Percentiles rank a stretch among this genome's conserved stretches.
phyloP scores from a whole-genome alignment of 1,140 invertebrate genomes.

The Maniola jurtina region DNA sequence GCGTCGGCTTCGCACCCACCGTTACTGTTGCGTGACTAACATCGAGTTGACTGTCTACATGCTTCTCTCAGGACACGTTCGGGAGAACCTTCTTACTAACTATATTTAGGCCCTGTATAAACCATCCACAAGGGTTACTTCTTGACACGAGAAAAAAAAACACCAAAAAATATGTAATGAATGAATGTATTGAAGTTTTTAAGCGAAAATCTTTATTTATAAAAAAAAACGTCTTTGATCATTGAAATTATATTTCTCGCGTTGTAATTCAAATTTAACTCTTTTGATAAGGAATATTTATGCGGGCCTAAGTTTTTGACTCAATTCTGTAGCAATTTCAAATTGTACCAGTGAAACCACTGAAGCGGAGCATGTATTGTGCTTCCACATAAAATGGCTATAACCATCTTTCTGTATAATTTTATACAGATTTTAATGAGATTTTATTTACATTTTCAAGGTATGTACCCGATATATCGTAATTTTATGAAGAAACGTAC shows the following conservation, averaged over 20 bases:
- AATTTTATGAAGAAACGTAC: slow-evolving; percentile 41
- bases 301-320: background rate
- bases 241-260: slow-evolving; percentile 1
- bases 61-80: slow-evolving; percentile 26
- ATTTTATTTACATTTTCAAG: slow-evolving; percentile 38
- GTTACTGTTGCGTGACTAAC: slow-evolving; percentile 68
- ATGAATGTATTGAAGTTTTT: background rate
- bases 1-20: slow-evolving; percentile 65
- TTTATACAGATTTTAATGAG: slow-evolving; percentile 30
- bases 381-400: slow-evolving; percentile 33
- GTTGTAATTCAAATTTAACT: background rate
- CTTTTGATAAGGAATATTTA: background rate
- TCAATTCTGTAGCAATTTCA: background rate
- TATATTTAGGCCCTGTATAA: background rate
- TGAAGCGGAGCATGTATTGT: slow-evolving; percentile 26
- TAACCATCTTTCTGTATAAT: slow-evolving; percentile 18
- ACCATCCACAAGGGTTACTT: background rate
- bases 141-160: slow-evolving; percentile 1
- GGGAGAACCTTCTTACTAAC: slow-evolving; percentile 6
- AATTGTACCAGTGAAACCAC: slow-evolving; percentile 11
- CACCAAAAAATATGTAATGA: background rate
- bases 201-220: background rate
- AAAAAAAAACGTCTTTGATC: background rate
- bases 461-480: slow-evolving; percentile 38
- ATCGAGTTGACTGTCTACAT: slow-evolving; percentile 29